Conservation (phyloP, 2,113 vertebrate species). For the Psettodes erumei region DNA sequence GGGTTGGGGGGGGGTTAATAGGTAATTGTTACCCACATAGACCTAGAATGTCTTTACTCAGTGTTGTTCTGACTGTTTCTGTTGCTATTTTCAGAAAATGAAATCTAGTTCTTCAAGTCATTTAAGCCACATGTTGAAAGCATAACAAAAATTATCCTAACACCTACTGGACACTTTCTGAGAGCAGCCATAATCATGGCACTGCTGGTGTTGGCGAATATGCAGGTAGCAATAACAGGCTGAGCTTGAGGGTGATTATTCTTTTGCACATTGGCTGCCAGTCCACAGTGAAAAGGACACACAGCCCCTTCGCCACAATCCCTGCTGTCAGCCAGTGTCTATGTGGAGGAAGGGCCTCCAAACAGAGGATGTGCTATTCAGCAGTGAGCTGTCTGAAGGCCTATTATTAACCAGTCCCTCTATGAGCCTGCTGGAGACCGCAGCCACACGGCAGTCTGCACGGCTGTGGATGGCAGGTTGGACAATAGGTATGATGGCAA, state of each 20-base stretch:
- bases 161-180: background rate
- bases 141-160: constrained; percentile 20
- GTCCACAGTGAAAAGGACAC: constrained; percentile 64
- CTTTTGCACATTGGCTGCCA: constrained; percentile 59
- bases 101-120: constrained; percentile 9
- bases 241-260: constrained; percentile 59
- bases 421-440: constrained; percentile 49
- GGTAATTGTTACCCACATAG: constrained; percentile 30
- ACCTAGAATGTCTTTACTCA: constrained; percentile 13
- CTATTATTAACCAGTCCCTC: constrained; percentile 72
- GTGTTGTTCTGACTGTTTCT: background rate
- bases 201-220: constrained; percentile 40
- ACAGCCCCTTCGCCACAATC: constrained; percentile 61
- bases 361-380: constrained; percentile 58
- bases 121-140: constrained; percentile 25
- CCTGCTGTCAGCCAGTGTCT: constrained; percentile 69
- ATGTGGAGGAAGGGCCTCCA: constrained; percentile 60
- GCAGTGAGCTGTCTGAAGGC: constrained; percentile 67
- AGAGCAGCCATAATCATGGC: constrained; percentile 47
- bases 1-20: constrained; percentile 49
- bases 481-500: constrained; percentile 51
- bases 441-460: constrained; percentile 28
- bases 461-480: constrained; percentile 46
- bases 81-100: constrained; percentile 7
- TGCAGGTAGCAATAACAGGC: constrained; percentile 68